Base-by-base conservation (phyloP, 2,113 vertebrate species). In the Laticauda laticaudata region DNA sequence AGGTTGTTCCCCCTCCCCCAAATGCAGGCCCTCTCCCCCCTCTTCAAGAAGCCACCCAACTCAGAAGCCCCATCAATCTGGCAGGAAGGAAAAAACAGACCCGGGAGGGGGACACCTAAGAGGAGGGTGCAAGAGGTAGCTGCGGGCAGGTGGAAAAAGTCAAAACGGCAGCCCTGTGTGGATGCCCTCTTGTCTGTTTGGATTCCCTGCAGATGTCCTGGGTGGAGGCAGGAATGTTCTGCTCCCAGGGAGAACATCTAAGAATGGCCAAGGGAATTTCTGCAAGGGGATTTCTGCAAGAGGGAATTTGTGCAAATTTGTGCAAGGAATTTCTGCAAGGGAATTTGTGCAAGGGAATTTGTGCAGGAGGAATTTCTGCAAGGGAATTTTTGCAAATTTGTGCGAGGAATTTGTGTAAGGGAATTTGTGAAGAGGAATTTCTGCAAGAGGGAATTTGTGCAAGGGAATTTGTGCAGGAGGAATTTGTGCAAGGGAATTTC, bases 171-270 rank as follows among this genome's bases (percentile, higher is more conserved):
- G 29, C n/a, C 61, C 29, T 12, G 4, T 15, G 0, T 5, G 29
- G 64, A n/a, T 11, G 29, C 4, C 64, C 4, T 6, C 64, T n/a
- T 14, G 29, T 2, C 29, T 2, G 4, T n/a, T 64, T 15, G 4
- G 61, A 69, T n/a, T n/a, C n/a, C 14, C n/a, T 2, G n/a, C 2
- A 0, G n/a, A 34, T 14, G 1, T 15, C 64, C n/a, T 34, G 4
- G 4, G 0, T 5, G 1, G 29, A n/a, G 29, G 64, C 29, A 2
- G 26, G 26, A 61, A 61, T 2, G 0, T n/a, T 6, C 12, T n/a
- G 29, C 14, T 75, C 2, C 6, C 5, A 3, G 18, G 64, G 64
- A 75, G 64, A 18, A 2, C 14, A 7, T 34, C 14, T 3, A 34
- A 34, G 64, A 7, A 34, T 1, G 4, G 6, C 2, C 4, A 5